Conservation (phyloP, 2,797 vertebrate species). For the Poecilia velifera region DNA sequence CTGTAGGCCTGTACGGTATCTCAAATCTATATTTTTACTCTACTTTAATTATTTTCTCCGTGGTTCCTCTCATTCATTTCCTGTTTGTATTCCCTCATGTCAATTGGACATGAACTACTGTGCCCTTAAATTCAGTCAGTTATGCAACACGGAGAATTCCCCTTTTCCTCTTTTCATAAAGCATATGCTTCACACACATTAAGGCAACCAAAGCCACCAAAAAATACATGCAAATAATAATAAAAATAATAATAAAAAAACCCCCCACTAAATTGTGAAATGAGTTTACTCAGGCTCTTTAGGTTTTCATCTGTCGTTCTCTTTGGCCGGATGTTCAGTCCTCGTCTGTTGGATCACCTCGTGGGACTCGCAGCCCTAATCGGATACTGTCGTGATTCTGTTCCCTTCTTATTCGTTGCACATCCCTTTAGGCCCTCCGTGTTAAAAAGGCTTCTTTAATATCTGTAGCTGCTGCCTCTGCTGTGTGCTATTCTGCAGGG, state of each 20-base stretch:
- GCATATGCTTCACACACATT: background rate
- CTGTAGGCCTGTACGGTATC: background rate
- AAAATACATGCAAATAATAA: background rate
- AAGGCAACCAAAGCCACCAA: background rate
- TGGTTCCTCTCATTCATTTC: background rate
- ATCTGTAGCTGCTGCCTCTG: constrained; percentile 25
- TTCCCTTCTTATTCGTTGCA: constrained; percentile 29
- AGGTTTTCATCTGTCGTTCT: constrained; percentile 29
- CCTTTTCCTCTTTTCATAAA: background rate
- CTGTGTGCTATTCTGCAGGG: constrained; percentile 27
- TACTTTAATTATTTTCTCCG: background rate
- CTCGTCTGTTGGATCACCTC: constrained; percentile 38
- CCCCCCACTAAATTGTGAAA: background rate
- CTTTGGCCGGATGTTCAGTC: constrained; percentile 30
- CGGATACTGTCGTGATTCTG: constrained; percentile 38
- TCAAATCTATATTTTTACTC: background rate
- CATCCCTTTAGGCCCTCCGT: constrained; percentile 38
- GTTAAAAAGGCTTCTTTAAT: constrained; percentile 46
- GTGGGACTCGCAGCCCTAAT: constrained; percentile 56
- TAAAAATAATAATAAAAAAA: background rate
- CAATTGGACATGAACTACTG: background rate
- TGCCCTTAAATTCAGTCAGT: background rate
- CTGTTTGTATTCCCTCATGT: background rate
- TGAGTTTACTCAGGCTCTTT: constrained; percentile 15
- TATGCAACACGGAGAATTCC: background rate